A percentile compares a stretch with the other conserved stretches of the same genome.
Evolutionary conservation across 2,797 vertebrate species (phyloP).

Genomic region (Chloroceryle amazona): DNA sequence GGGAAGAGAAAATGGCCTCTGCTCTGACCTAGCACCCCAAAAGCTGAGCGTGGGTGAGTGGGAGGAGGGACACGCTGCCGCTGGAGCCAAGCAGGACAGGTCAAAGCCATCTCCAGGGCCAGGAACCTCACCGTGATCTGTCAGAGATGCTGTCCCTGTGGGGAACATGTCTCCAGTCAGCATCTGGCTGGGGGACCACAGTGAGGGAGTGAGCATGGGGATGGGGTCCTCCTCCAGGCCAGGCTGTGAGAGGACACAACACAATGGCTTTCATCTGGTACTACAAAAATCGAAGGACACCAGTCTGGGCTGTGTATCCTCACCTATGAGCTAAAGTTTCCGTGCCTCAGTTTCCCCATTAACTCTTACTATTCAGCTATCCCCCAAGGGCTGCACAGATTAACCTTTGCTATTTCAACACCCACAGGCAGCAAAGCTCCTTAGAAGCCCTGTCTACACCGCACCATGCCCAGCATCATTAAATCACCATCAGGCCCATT

Average conservation of each 20-base stretch:
- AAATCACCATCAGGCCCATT: neutral
- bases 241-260: neutral
- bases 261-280: neutral
- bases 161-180: neutral
- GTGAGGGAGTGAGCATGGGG: rapidly evolving
- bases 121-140: neutral
- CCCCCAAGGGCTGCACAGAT: neutral
- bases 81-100: neutral
- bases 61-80: neutral
- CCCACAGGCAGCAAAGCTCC: neutral
- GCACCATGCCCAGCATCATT: neutral
- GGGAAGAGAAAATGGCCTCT: neutral
- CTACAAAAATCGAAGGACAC: neutral
- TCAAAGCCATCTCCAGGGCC: neutral
- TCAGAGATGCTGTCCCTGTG: neutral
- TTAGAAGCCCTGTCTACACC: neutral
- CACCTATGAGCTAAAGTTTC: neutral
- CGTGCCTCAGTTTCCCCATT: neutral
- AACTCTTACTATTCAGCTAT: neutral
- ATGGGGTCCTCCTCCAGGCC: neutral
- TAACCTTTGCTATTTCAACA: neutral
- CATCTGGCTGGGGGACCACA: neutral
- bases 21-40: rapidly evolving
- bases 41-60: rapidly evolving
- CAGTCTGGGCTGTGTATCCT: neutral